Conservation (phyloP, 2,113 vertebrate species). For the Vanacampus margaritifer region DNA sequence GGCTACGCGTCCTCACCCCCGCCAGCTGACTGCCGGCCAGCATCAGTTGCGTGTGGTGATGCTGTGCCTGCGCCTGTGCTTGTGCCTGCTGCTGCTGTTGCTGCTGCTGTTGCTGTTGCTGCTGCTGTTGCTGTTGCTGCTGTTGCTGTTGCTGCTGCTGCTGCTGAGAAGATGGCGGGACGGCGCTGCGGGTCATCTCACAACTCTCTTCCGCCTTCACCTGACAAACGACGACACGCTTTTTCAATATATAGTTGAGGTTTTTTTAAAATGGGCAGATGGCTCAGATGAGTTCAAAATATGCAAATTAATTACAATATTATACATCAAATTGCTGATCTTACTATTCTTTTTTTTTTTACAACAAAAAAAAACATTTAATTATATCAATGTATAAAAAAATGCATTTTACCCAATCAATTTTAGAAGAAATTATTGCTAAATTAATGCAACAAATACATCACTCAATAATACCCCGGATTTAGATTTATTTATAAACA, state of each 20-base stretch:
- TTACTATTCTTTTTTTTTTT: too few relatives aligned
- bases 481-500: too few relatives aligned
- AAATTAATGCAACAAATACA: too few relatives aligned
- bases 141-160: slow-evolving; percentile 61
- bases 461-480: too few relatives aligned
- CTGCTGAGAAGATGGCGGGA: slow-evolving; percentile 54
- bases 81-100: slow-evolving; percentile 58
- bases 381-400: too few relatives aligned
- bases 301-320: too few relatives aligned
- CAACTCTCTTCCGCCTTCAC: slow-evolving; percentile 75
- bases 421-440: too few relatives aligned
- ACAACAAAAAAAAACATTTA: too few relatives aligned
- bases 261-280: neutral
- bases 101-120: slow-evolving; percentile 57
- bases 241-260: slow-evolving; percentile 30
- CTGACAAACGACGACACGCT: too few relatives aligned
- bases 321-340: too few relatives aligned
- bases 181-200: slow-evolving; percentile 53
- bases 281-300: too few relatives aligned
- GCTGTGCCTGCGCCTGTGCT: slow-evolving; percentile 70
- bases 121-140: slow-evolving; percentile 65
- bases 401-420: too few relatives aligned
- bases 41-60: slow-evolving; percentile 89
- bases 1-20: slow-evolving; percentile 72
- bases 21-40: slow-evolving; percentile 86